Conservation (phyloP, 2,113 vertebrate genomes). For the Chionis minor region DNA sequence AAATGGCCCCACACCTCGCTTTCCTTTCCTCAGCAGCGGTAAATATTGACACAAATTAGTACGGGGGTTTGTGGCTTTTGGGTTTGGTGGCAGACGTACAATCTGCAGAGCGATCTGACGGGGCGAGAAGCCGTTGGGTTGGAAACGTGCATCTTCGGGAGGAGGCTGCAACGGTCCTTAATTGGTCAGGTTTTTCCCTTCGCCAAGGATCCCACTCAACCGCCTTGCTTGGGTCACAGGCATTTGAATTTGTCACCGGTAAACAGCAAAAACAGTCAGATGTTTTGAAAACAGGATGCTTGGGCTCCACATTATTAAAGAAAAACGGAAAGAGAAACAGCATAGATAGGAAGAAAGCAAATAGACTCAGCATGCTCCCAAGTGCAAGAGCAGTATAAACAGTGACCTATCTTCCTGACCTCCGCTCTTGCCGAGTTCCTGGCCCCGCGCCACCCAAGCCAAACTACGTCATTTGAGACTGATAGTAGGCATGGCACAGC, state of each 20-base stretch:
- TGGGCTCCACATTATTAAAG: conserved; percentile 59
- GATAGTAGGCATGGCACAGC: conserved; percentile 80
- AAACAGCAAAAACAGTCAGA: conserved; percentile 40
- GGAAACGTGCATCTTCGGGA: not conserved
- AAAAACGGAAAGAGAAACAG: conserved; percentile 80
- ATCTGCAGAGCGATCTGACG: not conserved
- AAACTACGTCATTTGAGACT: conserved; percentile 77
- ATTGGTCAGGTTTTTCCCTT: not conserved
- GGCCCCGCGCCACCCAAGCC: conserved; percentile 75
- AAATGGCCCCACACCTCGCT: not conserved
- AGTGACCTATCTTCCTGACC: conserved; percentile 81
- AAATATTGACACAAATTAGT: not conserved
- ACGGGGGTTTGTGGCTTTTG: not conserved
- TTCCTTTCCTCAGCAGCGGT: not conserved
- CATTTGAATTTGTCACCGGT: not conserved
- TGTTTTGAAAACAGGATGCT: conserved; percentile 87
- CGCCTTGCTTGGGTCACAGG: not conserved
- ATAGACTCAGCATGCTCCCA: conserved; percentile 66
- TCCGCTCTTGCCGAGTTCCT: conserved; percentile 73
- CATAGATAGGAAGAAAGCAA: conserved; percentile 76
- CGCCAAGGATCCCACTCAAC: not conserved
- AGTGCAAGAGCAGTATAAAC: conserved; percentile 66
- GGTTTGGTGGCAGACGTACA: not conserved
- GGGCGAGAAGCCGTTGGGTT: not conserved
- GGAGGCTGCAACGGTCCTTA: not conserved